phyloP scores from a whole-genome alignment of 1,140 invertebrate species.

The Drosophila athabasca region DNA sequence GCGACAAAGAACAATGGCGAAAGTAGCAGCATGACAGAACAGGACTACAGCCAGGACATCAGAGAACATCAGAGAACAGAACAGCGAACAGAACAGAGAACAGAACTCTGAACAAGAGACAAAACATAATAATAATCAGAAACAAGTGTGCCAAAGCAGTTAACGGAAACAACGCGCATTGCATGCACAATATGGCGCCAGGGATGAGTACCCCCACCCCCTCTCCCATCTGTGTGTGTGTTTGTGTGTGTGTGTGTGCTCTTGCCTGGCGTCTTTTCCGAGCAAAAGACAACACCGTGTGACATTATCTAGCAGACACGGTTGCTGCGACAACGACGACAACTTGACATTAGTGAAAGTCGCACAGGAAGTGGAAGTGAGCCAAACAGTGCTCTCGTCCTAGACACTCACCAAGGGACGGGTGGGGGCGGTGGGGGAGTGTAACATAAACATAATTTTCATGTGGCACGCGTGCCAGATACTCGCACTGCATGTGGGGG shows the following conservation, averaged over 20 bases:
- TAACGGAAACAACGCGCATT: constrained; percentile 80
- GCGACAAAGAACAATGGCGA: constrained; percentile 56
- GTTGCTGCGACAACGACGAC: constrained; percentile 68
- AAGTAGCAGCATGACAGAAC: constrained; percentile 57
- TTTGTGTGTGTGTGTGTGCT: constrained; percentile 25
- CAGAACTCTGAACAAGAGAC: constrained; percentile 46
- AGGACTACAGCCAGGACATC: not conserved
- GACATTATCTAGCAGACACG: constrained; percentile 79
- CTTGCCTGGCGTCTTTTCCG: no score
- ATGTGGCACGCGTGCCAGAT: constrained; percentile 66
- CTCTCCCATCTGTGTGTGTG: no score
- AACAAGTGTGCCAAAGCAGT: constrained; percentile 82
- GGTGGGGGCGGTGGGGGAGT: constrained; percentile 16
- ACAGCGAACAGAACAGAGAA: not conserved
- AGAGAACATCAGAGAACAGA: not conserved
- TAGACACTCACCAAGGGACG: not conserved
- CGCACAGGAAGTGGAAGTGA: constrained; percentile 78
- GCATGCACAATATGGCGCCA: constrained; percentile 74
- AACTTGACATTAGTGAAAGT: constrained; percentile 81
- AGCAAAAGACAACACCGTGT: constrained; percentile 49
- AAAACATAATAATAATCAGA: constrained; percentile 82
- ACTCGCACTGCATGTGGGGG: constrained; percentile 18
- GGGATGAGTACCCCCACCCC: constrained; percentile 63
- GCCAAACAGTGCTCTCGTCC: constrained; percentile 33
- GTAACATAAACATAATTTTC: constrained; percentile 78